These are phyloP conservation scores for Phataginus tetradactyla DNA, from an alignment of 2,797 vertebrate species.

Conservation along the genomic window DNA sequence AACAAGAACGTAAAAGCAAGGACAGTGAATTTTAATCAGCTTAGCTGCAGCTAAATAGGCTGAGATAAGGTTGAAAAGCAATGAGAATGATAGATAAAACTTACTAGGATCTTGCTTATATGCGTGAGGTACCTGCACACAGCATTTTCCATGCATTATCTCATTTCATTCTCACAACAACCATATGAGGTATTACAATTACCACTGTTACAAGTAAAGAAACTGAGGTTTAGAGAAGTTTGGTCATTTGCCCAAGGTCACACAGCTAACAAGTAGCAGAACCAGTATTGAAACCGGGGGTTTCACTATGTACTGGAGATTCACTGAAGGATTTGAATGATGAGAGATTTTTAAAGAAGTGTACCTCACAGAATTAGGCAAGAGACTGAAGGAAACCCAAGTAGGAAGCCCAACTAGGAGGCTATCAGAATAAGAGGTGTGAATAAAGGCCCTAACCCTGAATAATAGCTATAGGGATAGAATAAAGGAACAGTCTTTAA, in stretches of 20 bases:
- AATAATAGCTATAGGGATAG: background rate
- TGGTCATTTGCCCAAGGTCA: background rate
- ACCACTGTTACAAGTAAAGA: background rate
- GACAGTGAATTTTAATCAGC: background rate
- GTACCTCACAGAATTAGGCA: background rate
- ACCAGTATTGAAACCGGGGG: background rate
- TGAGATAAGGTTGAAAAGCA: background rate
- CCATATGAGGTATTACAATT: background rate
- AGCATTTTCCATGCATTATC: background rate
- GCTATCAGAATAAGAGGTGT: background rate
- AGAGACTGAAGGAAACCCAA: background rate
- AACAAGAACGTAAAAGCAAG: background rate
- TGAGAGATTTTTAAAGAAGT: conserved; percentile 19
- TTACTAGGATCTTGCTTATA: background rate
- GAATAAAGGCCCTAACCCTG: background rate
- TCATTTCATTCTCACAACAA: background rate
- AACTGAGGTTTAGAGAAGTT: conserved; percentile 32
- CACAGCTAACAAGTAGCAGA: background rate
- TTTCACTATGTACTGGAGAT: background rate
- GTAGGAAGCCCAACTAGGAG: background rate
- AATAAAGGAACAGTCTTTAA: background rate
- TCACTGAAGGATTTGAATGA: background rate
- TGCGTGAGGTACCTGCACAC: background rate
- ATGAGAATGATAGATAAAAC: background rate
- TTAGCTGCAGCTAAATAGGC: background rate